phyloP scores from a whole-genome alignment of 2,113 vertebrate species.

The Pantherophis guttatus region DNA sequence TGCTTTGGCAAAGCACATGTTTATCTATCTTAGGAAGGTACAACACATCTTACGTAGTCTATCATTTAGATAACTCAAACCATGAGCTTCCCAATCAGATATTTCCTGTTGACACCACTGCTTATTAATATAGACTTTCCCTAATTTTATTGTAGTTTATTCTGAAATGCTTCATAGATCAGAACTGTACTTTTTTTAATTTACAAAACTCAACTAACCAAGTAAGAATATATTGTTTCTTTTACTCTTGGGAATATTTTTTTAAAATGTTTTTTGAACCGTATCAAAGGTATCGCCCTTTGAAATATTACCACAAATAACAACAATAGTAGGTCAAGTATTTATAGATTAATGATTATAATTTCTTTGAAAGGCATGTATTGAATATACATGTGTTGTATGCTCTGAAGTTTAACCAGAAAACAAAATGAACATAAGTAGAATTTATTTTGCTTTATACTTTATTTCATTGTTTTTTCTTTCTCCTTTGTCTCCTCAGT shows the following conservation, averaged over 20 bases:
- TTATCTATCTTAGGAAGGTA: background rate
- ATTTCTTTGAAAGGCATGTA: background rate
- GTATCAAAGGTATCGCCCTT: background rate
- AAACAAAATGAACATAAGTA: background rate
- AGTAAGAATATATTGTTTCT: background rate
- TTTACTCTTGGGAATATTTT: background rate
- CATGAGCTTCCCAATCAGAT: background rate
- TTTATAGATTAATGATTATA: background rate
- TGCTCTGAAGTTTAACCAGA: conserved; percentile 5
- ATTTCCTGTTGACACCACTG: background rate
- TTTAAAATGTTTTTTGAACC: conserved; percentile 3
- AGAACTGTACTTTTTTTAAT: background rate
- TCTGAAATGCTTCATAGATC: background rate
- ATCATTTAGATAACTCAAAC: background rate
- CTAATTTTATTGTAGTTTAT: background rate
- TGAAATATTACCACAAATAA: background rate
- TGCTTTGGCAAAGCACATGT: background rate
- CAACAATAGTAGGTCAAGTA: background rate
- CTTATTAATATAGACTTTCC: background rate
- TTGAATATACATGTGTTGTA: background rate
- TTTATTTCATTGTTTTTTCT: conserved; percentile 12
- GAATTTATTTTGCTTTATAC: background rate
- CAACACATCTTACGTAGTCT: background rate
- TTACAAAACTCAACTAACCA: conserved; percentile 15
- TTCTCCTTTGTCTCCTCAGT: background rate